These are phyloP conservation scores for Passer domesticus DNA, from an alignment of 2,113 vertebrate species.

Conservation along the genomic window DNA sequence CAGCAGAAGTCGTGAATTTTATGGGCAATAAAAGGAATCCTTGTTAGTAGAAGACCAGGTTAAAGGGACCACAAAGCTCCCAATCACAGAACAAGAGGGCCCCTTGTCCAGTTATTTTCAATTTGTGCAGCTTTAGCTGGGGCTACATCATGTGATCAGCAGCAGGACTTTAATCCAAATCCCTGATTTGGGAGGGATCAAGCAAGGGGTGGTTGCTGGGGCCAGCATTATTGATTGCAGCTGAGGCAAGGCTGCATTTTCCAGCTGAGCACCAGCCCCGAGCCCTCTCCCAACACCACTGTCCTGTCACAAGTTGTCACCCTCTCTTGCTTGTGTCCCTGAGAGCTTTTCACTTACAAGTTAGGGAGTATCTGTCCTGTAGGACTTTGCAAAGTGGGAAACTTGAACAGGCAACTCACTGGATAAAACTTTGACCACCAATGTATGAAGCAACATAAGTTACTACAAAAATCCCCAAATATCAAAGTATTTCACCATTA, in stretches of 20 bases:
- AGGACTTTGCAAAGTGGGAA: background rate
- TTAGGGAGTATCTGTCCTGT: background rate
- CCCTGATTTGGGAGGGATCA: background rate
- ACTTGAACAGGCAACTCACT: background rate
- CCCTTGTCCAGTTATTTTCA: background rate
- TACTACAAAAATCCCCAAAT: background rate
- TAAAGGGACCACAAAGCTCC: background rate
- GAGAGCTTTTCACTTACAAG: background rate
- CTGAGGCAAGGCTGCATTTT: background rate
- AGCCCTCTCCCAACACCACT: background rate
- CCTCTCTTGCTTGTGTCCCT: background rate
- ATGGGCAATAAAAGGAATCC: background rate
- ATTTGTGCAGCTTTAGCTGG: background rate
- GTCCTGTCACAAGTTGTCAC: background rate
- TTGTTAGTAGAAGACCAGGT: background rate
- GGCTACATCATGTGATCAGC: background rate
- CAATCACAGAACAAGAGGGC: background rate
- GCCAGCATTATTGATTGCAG: background rate
- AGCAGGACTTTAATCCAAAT: background rate
- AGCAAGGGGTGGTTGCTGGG: background rate
- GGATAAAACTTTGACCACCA: background rate
- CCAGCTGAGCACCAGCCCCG: background rate
- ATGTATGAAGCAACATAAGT: rapidly evolving
- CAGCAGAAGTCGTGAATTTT: background rate
- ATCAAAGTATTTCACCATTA: background rate